Conservation (phyloP, 2,113 vertebrate species). For the Sterrhoptilus dennistouni region DNA sequence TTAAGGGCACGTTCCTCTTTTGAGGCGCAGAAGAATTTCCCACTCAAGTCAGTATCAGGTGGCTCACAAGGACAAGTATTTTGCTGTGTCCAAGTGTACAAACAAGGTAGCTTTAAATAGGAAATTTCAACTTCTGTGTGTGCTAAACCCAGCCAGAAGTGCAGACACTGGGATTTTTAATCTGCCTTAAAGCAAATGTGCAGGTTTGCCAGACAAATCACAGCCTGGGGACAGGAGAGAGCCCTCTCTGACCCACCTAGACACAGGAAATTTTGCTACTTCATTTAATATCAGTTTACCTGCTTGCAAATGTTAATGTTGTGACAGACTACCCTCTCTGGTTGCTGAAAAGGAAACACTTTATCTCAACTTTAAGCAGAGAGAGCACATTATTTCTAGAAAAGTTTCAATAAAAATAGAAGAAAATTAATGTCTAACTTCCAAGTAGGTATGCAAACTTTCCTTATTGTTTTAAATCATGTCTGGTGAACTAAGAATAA, state of each 20-base stretch:
- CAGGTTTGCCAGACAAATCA: background rate
- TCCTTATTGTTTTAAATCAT: background rate
- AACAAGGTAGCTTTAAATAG: background rate
- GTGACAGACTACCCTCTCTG: background rate
- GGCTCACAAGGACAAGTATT: background rate
- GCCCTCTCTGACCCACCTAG: background rate
- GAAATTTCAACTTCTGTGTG: background rate
- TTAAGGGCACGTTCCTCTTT: background rate
- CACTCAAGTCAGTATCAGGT: background rate
- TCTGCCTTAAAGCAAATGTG: background rate
- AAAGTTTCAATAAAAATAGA: background rate
- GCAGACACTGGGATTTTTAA: background rate
- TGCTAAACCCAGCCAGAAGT: background rate
- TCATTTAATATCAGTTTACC: background rate
- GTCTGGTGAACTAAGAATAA: background rate
- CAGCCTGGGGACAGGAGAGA: background rate
- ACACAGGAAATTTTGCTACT: background rate
- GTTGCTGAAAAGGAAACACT: background rate
- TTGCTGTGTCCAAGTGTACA: accelerated
- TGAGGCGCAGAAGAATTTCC: background rate
- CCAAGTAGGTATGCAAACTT: background rate
- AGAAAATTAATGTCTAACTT: background rate
- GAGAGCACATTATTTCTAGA: background rate
- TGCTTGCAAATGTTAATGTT: background rate
- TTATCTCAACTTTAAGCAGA: background rate